phyloP scores from a whole-genome alignment of 2,888 invertebrate species.

The Catocala nupta region DNA sequence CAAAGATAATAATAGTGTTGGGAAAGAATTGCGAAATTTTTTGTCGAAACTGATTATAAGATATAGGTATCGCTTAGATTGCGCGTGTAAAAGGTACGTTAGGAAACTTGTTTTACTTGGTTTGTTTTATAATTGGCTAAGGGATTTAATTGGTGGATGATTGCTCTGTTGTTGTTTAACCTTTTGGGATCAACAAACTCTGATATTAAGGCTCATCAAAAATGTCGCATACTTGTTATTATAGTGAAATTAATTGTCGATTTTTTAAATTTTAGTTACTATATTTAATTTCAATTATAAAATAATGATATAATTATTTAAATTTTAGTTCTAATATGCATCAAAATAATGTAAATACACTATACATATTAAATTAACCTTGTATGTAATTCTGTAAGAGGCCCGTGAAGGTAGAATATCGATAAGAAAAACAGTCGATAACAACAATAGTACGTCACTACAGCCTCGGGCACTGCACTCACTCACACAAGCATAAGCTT shows the following conservation, averaged over 20 bases:
- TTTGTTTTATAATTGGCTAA: constrained; percentile 45
- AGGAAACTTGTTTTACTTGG: constrained; percentile 50
- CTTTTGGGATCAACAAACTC: constrained; percentile 18
- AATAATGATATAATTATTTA: too few species aligned
- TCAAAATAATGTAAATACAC: too few species aligned
- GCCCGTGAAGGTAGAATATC: constrained; percentile 19
- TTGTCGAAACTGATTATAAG: constrained; percentile 73
- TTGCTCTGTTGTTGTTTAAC: constrained; percentile 26
- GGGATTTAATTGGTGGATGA: constrained; percentile 27
- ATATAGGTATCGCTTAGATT: constrained; percentile 61
- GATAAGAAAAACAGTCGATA: constrained; percentile 46
- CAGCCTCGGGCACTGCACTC: constrained; percentile 76
- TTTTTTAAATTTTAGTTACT: too few species aligned
- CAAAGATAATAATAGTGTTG: constrained; percentile 78
- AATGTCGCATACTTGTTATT: background rate
- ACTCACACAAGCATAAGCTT: constrained; percentile 68
- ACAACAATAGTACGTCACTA: constrained; percentile 59
- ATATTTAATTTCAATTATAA: too few species aligned
- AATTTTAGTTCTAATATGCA: too few species aligned
- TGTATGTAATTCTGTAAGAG: background rate
- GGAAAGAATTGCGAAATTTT: constrained; percentile 70
- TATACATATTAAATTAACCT: too few species aligned
- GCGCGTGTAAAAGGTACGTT: constrained; percentile 56
- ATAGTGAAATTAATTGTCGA: too few species aligned
- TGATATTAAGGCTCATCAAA: background rate